Base-by-base conservation (phyloP, 2,888 invertebrate species). In the Agrypnus murinus region DNA sequence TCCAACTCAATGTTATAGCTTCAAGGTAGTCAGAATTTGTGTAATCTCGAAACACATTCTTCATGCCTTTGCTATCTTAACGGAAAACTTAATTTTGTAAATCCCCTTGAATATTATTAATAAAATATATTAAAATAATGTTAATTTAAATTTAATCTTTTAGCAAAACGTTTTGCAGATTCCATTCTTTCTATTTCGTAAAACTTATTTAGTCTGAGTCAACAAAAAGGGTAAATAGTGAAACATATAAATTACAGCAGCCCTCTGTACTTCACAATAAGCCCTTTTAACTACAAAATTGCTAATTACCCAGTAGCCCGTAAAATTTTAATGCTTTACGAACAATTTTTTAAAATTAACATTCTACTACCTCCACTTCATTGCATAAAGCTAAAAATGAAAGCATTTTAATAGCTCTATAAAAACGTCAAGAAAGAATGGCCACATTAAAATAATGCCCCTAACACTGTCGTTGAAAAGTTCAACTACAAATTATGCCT, bases 381-480 rank as follows among this genome's bases (percentile, higher is more conserved):
- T 58, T 57, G 65, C 58, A 17, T 58, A 32, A 60, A 45, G 31
- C 46, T 50, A 40, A 66, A 66, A 60, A 66, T 53, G 66, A 66
- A 48, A 59, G 66, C 59, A 66, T 48, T 66, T 66, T 66, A 66
- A 66, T 66, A 15, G 66, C 19, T 53, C 66, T 50, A 66, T 66
- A 66, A 66, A 66, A 66, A 66, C 60, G 66, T 66, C 66, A 66
- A 34, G 45, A 66, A 66, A 59, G 66, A 66, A 66, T 60, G 66
- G 66, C 43, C 59, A 66, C 66, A 66, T 59, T 65, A 53, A 66
- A 66, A 59, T 66, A 66, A 59, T 66, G 66, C 31, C 38, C n/a
- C 40, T 25, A 25, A 48, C 59, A 60, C 59, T 66, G 66, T 38
- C 59, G 66, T 50, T 66, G 66, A 66, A 66, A 25, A 66, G 66